Base-by-base conservation (phyloP, 2,113 vertebrate species). In the Mesoclemmys tuberculata region DNA sequence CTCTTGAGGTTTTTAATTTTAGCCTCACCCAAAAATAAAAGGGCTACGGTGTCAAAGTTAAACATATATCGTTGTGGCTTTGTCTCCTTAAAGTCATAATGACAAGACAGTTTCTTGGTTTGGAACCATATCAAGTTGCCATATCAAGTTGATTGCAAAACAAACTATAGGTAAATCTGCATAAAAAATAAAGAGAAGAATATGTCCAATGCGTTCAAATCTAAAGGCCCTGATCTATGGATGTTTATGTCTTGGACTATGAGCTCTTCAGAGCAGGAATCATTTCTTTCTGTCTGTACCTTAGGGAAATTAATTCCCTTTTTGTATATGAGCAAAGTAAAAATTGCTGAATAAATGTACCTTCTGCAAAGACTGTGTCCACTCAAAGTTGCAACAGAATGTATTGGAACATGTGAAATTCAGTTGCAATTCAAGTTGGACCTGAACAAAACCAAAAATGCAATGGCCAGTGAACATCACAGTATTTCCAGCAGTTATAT, bases 1-100 rank as follows among this genome's bases (percentile, higher is more conserved):
- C n/a, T 94, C 16, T 38, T 71, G 27, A 61, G 27, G 19, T 38
- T 71, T 71, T 71, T 46, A 75, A 24, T 51, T 81, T 79, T 21
- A 44, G 10, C 71, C 31, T 68, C 22, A 68, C 85, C 61, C 71
- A 87, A 22, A 64, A 0, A 0, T n/a, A n/a, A 41, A 38, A 3
- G 11, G 77, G 41, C 35, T 7, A 21, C 18, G 14, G 4, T 52
- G 48, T 54, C 8, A 64, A 82, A 84, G 4, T 10, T 5, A 49
- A 84, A 82, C 4, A 21, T 71, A 71, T 83, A 75, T 78, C 51
- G 3, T 56, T 71, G 13, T 49, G 61, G 38, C 19, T 90, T 94
- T 89, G 41, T 64, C 46, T 19, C 55, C 46, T 41, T 19, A 38
- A 75, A 77, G n/a, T 90, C 35, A 56, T 0, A 1, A 22, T 12